These are phyloP conservation scores for Drosophila mayri DNA, from an alignment of 1,140 invertebrate genomes.

Conservation along the genomic window DNA sequence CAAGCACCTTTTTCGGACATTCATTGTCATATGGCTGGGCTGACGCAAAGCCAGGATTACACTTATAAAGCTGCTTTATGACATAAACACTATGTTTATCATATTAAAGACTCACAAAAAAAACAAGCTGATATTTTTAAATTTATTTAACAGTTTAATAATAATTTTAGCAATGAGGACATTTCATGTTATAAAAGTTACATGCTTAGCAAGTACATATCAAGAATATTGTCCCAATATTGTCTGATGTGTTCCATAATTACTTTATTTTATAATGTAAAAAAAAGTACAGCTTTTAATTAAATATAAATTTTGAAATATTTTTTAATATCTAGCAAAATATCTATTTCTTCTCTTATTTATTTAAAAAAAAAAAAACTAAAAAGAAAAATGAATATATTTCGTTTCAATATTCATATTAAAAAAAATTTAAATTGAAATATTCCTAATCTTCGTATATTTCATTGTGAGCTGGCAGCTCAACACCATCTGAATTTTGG, in stretches of 20 bases:
- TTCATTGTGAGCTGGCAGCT: neutral
- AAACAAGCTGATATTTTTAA: neutral
- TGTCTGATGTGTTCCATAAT: neutral
- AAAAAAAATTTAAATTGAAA: too few species aligned
- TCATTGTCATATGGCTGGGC: neutral
- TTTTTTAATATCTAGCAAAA: too few species aligned
- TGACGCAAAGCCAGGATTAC: constrained; percentile 1
- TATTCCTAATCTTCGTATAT: neutral
- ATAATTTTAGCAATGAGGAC: neutral
- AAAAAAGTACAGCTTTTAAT: neutral
- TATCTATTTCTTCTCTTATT: too few species aligned
- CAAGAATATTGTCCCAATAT: neutral
- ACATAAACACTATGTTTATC: neutral
- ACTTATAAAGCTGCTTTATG: neutral
- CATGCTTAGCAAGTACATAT: neutral
- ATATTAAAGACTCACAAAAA: constrained; percentile 10
- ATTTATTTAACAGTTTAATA: neutral
- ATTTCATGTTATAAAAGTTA: neutral
- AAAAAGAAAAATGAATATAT: too few species aligned
- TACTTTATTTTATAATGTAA: neutral
- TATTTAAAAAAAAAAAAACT: too few species aligned
- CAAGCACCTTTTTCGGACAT: neutral
- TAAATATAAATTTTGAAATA: too few species aligned
- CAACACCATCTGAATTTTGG: neutral
- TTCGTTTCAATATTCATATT: too few species aligned